Conservation (phyloP, 2,888 invertebrate genomes). For the Meandrusa payeni region DNA sequence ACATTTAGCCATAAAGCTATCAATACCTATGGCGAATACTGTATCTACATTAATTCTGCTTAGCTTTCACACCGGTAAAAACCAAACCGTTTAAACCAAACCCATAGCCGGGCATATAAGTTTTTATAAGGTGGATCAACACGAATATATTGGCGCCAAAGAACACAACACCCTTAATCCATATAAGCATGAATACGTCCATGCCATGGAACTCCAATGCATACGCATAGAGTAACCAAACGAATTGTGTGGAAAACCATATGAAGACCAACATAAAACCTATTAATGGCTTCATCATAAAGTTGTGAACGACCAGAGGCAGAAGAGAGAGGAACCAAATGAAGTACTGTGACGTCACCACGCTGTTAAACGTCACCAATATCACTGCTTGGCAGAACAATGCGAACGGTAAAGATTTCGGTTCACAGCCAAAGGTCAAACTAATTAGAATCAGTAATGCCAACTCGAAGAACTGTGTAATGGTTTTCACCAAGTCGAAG, state of each 20-base stretch:
- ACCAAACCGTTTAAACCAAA: no score
- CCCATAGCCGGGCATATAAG: constrained; percentile 55
- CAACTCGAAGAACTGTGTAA: constrained; percentile 81
- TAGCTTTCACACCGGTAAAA: no score
- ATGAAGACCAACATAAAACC: constrained; percentile 72
- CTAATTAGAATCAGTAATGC: constrained; percentile 82
- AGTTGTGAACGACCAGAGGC: constrained; percentile 88
- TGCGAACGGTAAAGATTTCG: constrained; percentile 89
- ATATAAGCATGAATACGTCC: constrained; percentile 91
- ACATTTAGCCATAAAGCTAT: no score
- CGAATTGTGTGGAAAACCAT: constrained; percentile 87
- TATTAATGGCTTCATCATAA: constrained; percentile 77
- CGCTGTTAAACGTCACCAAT: constrained; percentile 96
- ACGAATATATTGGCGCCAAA: constrained; percentile 90
- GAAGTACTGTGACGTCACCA: constrained; percentile 98
- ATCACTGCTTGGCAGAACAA: constrained; percentile 92
- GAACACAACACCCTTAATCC: constrained; percentile 91
- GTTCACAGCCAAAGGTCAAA: constrained; percentile 84
- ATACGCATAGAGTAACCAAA: constrained; percentile 96
- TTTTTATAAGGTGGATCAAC: constrained; percentile 77
- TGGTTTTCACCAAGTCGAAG: constrained; percentile 82
- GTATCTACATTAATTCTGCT: no score
- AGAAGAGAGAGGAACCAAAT: constrained; percentile 96
- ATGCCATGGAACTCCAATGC: constrained; percentile 92
- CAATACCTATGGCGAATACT: no score